phyloP scores from a whole-genome alignment of 2,888 invertebrate genomes.

The Eupithecia inturbata region DNA sequence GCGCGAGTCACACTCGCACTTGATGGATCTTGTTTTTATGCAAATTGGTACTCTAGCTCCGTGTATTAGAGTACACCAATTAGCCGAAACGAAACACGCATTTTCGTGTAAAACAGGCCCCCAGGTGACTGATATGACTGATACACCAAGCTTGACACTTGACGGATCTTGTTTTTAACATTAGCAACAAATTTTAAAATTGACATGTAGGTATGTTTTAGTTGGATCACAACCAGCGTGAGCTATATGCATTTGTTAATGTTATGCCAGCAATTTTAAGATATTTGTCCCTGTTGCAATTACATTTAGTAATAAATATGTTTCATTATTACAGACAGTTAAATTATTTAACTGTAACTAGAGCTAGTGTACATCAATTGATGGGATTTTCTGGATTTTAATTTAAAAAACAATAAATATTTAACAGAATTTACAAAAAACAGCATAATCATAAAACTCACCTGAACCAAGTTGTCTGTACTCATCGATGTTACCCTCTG shows the following conservation, averaged over 20 bases:
- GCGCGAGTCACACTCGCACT: too few relatives aligned
- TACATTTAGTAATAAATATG: neutral
- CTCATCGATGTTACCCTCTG: conserved; percentile 64
- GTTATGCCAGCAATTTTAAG: neutral
- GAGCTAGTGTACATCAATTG: neutral
- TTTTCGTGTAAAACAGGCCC: too few relatives aligned
- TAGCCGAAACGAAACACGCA: too few relatives aligned
- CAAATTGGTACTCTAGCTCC: too few relatives aligned
- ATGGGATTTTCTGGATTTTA: neutral
- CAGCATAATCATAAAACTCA: conserved; percentile 51
- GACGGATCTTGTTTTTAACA: too few relatives aligned
- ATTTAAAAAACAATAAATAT: neutral
- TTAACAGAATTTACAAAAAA: too few relatives aligned
- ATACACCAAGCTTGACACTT: too few relatives aligned
- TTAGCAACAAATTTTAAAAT: too few relatives aligned
- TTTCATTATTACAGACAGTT: neutral
- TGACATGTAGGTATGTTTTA: neutral
- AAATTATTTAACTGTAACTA: neutral
- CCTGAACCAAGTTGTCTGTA: conserved; percentile 64
- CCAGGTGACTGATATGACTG: too few relatives aligned
- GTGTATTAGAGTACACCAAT: too few relatives aligned
- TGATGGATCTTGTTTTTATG: too few relatives aligned
- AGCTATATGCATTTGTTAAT: neutral
- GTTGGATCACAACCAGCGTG: neutral
- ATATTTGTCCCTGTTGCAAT: neutral